Conservation (phyloP, 2,888 invertebrate species). For the Dryobota labecula region DNA sequence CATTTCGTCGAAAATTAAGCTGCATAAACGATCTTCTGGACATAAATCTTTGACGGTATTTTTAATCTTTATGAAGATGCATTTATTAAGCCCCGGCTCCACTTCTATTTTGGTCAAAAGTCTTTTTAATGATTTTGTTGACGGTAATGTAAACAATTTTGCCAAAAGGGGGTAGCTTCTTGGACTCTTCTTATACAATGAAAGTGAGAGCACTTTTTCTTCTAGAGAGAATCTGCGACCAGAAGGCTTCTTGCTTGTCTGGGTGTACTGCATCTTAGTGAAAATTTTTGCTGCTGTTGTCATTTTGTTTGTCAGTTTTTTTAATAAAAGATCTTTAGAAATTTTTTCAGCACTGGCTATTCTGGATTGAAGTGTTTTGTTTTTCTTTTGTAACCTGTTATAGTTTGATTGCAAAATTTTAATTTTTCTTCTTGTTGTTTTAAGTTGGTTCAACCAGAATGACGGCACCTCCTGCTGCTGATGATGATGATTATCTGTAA, state of each 20-base stretch:
- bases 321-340: background rate
- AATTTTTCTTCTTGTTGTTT: slow-evolving; percentile 3
- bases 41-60: background rate
- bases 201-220: slow-evolving; percentile 23
- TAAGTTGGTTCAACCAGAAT: background rate
- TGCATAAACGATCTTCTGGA: slow-evolving; percentile 22
- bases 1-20: slow-evolving; percentile 52
- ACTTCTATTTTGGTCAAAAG: slow-evolving; percentile 13
- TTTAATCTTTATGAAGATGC: slow-evolving; percentile 15
- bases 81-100: slow-evolving; percentile 6
- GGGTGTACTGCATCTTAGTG: slow-evolving; percentile 18
- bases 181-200: slow-evolving; percentile 27
- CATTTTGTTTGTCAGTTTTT: slow-evolving; percentile 15
- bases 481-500: slow-evolving; percentile 4
- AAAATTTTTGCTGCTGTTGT: slow-evolving; percentile 12
- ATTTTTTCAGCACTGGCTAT: slow-evolving; percentile 16
- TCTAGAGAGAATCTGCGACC: slow-evolving; percentile 22
- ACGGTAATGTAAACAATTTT: slow-evolving; percentile 27
- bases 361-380: slow-evolving; percentile 6
- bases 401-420: slow-evolving; percentile 2
- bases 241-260: slow-evolving; percentile 18
- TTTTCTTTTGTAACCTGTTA: background rate
- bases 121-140: slow-evolving; percentile 7
- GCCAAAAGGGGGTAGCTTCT: slow-evolving; percentile 14
- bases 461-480: background rate